Percentiles rank a stretch among this genome's conserved stretches.
Evolutionary conservation across 2,797 vertebrate genomes (phyloP).

Genomic region (Acomys russatus): DNA sequence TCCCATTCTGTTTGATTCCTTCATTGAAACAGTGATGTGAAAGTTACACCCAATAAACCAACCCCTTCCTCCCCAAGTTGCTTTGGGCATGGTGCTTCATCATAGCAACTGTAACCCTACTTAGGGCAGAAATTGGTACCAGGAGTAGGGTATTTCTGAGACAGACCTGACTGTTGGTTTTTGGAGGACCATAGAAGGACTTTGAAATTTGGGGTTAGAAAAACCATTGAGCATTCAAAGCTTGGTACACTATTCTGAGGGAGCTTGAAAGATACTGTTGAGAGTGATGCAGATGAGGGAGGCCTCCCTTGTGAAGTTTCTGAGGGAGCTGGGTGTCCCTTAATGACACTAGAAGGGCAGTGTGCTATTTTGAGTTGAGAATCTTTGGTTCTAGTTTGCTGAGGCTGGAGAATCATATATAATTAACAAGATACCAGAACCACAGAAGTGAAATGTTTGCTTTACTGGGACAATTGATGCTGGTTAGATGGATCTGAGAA

Average conservation of each 20-base stretch:
- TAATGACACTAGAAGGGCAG: not conserved
- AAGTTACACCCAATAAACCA: not conserved
- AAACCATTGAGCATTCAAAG: not conserved
- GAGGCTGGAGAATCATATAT: not conserved
- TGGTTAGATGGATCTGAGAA: not conserved
- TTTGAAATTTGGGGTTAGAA: not conserved
- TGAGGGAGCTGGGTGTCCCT: not conserved
- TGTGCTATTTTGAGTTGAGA: not conserved
- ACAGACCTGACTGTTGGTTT: not conserved
- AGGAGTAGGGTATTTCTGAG: not conserved
- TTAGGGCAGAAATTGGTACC: not conserved
- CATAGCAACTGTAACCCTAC: not conserved
- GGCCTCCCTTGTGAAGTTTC: not conserved
- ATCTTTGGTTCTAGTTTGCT: not conserved
- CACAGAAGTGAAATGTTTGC: not conserved
- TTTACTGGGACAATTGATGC: too few species aligned
- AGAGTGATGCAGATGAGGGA: not conserved
- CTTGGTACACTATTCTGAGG: not conserved
- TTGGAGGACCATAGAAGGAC: not conserved
- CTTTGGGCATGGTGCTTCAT: not conserved
- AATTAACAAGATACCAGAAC: not conserved
- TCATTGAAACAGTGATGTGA: not conserved
- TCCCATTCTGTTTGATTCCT: not conserved
- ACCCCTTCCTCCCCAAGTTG: not conserved
- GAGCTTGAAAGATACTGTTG: not conserved